phyloP scores from a whole-genome alignment of 1,140 invertebrate species.

The Stenopsyche tienmushanensis region DNA sequence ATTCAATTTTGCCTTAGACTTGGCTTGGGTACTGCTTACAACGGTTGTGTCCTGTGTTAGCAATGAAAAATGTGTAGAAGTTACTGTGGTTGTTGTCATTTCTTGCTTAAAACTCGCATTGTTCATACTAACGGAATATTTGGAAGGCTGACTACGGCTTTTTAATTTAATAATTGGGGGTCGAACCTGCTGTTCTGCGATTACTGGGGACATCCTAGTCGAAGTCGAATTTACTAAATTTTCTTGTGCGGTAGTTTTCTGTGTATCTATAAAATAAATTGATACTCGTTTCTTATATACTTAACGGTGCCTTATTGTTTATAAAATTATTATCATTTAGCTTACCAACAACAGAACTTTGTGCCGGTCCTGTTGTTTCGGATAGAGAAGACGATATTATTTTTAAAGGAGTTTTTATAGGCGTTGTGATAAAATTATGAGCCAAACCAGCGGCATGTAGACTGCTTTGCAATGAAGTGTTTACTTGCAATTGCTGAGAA shows the following conservation, averaged over 20 bases:
- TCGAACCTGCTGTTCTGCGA: constrained; percentile 12
- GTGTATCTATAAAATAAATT: constrained; percentile 19
- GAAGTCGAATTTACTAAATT: constrained; percentile 24
- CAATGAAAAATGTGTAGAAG: constrained; percentile 17
- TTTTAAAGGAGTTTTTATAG: constrained; percentile 14
- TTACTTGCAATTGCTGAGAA: constrained; percentile 15
- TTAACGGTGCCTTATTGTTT: not conserved
- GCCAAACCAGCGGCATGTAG: not conserved
- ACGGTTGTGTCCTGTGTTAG: constrained; percentile 1
- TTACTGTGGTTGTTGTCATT: constrained; percentile 13
- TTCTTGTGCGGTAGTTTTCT: constrained; percentile 29
- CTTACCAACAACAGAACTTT: constrained; percentile 9
- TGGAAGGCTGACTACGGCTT: constrained; percentile 20
- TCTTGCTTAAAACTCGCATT: constrained; percentile 10
- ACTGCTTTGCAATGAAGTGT: constrained; percentile 11
- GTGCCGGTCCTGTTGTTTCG: constrained; percentile 25
- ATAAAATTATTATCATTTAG: not conserved
- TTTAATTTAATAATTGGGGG: constrained; percentile 21
- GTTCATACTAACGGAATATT: constrained; percentile 29
- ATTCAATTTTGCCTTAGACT: constrained; percentile 9
- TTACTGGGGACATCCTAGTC: constrained; percentile 29
- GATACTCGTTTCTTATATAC: not conserved
- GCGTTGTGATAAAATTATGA: constrained; percentile 4
- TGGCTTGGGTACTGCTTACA: constrained; percentile 20
- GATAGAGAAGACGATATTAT: constrained; percentile 27